Conservation (phyloP, 2,888 invertebrate species). For the Zaprionus lineosus region DNA sequence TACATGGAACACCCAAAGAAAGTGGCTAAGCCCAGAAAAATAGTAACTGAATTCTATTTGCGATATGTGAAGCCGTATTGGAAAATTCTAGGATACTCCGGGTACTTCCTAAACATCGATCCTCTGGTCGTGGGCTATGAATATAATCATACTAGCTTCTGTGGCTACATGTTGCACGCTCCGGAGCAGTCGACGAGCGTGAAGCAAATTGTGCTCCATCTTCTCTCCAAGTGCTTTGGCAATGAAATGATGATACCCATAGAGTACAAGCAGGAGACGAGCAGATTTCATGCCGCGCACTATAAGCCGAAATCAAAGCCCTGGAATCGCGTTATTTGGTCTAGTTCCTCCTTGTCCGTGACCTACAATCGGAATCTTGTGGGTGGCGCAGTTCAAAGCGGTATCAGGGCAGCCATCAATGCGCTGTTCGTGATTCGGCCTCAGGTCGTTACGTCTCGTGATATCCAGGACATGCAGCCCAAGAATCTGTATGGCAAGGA, state of each 20-base stretch:
- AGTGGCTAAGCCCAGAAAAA: conserved; percentile 4
- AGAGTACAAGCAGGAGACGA: conserved; percentile 60
- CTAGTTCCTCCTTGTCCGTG: conserved; percentile 76
- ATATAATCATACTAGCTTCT: conserved; percentile 47
- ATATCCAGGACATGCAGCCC: conserved; percentile 73
- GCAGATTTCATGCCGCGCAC: conserved; percentile 51
- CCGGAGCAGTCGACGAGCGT: conserved; percentile 46
- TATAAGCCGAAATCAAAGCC: conserved; percentile 71
- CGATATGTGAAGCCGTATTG: conserved; percentile 74
- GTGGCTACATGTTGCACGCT: conserved; percentile 74
- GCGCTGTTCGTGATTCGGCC: conserved; percentile 78
- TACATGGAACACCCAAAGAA: no score
- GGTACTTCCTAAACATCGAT: conserved; percentile 57
- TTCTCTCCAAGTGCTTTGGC: conserved; percentile 68
- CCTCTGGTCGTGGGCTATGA: conserved; percentile 75
- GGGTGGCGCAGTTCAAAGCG: conserved; percentile 81
- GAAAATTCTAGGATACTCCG: conserved; percentile 73
- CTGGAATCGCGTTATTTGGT: conserved; percentile 81
- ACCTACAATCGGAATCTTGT: conserved; percentile 79
- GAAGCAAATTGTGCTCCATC: conserved; percentile 54
- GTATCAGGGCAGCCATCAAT: conserved; percentile 79
- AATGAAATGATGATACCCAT: conserved; percentile 71
- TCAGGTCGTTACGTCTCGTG: conserved; percentile 79
- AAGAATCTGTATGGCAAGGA: conserved; percentile 31
- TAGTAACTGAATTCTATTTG: conserved; percentile 72